phyloP scores from a whole-genome alignment of 2,888 invertebrate species.

The Drosophila affinis region DNA sequence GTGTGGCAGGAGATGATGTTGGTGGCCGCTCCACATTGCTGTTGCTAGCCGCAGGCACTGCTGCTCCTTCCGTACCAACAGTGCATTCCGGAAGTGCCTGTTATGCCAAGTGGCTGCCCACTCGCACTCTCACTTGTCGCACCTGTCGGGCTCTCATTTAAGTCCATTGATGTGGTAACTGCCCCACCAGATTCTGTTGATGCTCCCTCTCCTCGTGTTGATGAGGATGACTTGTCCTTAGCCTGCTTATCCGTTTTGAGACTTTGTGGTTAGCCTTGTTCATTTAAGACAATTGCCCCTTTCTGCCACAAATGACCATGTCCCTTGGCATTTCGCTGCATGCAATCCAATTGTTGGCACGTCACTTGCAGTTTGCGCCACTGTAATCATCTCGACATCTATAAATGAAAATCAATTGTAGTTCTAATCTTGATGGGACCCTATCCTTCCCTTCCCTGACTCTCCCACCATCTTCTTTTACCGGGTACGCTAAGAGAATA shows the following conservation, averaged over 20 bases:
- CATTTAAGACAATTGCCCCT: slow-evolving; percentile 75
- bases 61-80: background rate
- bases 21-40: slow-evolving; percentile 13
- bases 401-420: no score
- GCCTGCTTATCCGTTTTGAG: no score
- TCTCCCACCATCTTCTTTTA: no score
- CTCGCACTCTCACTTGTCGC: background rate
- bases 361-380: no score
- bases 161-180: background rate
- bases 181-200: background rate
- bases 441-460: no score
- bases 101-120: slow-evolving; percentile 28
- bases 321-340: slow-evolving; percentile 63
- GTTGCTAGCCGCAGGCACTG: background rate
- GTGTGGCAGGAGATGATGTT: slow-evolving; percentile 37
- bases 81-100: slow-evolving; percentile 54
- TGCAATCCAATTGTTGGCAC: slow-evolving; percentile 66
- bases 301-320: no score
- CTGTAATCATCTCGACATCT: no score
- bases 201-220: slow-evolving; percentile 39
- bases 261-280: slow-evolving; percentile 54
- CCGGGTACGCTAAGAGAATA: no score
- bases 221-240: background rate
- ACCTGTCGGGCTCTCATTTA: no score
- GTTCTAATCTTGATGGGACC: no score